These are phyloP conservation scores for Octodonta nipae DNA, from an alignment of 2,888 invertebrate genomes.

Conservation along the genomic window DNA sequence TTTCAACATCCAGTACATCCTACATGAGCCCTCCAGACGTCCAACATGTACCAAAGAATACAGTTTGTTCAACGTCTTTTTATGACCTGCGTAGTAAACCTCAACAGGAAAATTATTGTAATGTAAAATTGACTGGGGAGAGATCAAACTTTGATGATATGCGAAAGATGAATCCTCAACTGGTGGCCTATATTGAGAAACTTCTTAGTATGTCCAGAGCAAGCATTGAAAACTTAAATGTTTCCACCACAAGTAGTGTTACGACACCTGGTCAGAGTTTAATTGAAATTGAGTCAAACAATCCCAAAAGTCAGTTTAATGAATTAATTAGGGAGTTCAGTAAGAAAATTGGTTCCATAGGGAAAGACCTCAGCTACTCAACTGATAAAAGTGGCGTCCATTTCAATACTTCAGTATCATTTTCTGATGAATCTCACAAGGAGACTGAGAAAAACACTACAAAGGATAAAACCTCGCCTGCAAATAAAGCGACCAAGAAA, in stretches of 20 bases:
- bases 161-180: not conserved
- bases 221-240: conserved; percentile 37
- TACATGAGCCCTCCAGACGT: conserved; percentile 32
- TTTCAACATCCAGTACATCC: conserved; percentile 28
- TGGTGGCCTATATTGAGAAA: conserved; percentile 27
- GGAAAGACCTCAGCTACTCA: conserved; percentile 17
- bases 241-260: conserved; percentile 34
- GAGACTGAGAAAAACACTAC: conserved; percentile 9
- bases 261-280: conserved; percentile 38
- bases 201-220: conserved; percentile 40
- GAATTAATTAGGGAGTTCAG: too few species aligned
- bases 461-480: conserved; percentile 14
- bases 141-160: not conserved
- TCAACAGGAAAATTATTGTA: conserved; percentile 17
- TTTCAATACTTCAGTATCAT: too few species aligned
- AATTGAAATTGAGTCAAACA: conserved; percentile 34
- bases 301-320: too few species aligned
- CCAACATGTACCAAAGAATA: conserved; percentile 4
- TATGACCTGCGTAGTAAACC: conserved; percentile 21
- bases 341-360: conserved; percentile 18
- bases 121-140: not conserved
- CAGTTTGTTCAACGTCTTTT: conserved; percentile 10
- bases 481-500: conserved; percentile 8
- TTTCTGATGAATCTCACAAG: not conserved
- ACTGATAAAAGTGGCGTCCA: too few species aligned